Conservation (phyloP, 1,140 invertebrate genomes). For the Lepidurus apus region DNA sequence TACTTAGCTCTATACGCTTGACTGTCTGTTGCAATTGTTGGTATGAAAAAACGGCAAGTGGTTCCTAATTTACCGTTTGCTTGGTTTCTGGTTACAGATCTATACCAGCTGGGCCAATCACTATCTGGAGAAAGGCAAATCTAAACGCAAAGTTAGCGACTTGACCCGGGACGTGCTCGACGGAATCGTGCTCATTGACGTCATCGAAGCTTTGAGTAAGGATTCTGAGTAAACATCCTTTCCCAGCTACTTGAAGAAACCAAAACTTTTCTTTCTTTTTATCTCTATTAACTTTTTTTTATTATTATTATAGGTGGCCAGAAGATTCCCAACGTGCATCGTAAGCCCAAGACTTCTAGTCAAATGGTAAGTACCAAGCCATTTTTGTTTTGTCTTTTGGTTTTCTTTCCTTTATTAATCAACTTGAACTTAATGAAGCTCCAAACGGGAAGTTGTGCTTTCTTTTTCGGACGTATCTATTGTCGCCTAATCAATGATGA, state of each 20-base stretch:
- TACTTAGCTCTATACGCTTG: no score
- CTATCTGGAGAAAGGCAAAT: conserved; percentile 84
- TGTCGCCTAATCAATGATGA: neutral
- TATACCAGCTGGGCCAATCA: conserved; percentile 98
- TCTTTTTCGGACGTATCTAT: no score
- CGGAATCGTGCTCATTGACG: conserved; percentile 81
- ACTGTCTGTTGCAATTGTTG: no score
- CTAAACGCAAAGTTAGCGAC: conserved; percentile 73
- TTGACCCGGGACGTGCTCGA: conserved; percentile 84
- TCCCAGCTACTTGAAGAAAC: conserved; percentile 22
- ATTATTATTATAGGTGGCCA: conserved; percentile 67
- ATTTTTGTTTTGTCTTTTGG: neutral
- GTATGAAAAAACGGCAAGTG: neutral
- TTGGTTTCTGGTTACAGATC: conserved; percentile 61
- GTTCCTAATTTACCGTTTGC: conserved; percentile 28
- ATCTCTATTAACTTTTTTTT: conserved; percentile 36
- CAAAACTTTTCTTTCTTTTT: conserved; percentile 24
- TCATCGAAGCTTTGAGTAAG: conserved; percentile 91
- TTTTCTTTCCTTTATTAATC: neutral
- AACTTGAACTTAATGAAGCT: neutral
- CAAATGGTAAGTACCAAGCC: conserved; percentile 77
- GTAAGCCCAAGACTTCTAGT: conserved; percentile 77
- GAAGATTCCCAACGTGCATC: conserved; percentile 78
- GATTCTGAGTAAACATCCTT: conserved; percentile 42
- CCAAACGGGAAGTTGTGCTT: neutral